Evolutionary conservation across 2,888 invertebrate species (phyloP).

Genomic region (Agrochola circellaris): DNA sequence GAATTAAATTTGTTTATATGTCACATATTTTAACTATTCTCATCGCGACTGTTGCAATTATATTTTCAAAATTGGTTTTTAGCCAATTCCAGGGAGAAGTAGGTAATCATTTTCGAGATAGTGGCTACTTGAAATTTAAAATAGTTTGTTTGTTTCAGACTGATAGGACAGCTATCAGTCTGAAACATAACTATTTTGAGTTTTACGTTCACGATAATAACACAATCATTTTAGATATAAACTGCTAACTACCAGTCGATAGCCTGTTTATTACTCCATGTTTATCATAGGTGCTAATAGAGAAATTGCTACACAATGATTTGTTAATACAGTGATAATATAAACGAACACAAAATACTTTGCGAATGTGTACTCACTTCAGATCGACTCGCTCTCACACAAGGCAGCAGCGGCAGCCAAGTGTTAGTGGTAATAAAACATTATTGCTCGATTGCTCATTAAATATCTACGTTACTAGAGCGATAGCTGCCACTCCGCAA

Average conservation of each 20-base stretch:
- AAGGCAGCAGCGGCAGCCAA: constrained; percentile 16
- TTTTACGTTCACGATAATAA: constrained; percentile 32
- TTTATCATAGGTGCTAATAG: constrained; percentile 56
- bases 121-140: constrained; percentile 44
- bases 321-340: constrained; percentile 54
- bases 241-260: constrained; percentile 50
- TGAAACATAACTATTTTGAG: no score
- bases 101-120: constrained; percentile 4
- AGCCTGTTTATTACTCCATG: constrained; percentile 58
- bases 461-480: constrained; percentile 43
- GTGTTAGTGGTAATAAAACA: constrained; percentile 49
- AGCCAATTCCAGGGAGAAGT: background rate
- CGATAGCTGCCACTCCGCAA: constrained; percentile 69
- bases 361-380: constrained; percentile 61
- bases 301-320: constrained; percentile 63
- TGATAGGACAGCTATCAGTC: constrained; percentile 16
- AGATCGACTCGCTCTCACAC: constrained; percentile 44
- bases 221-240: constrained; percentile 54
- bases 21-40: background rate
- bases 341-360: constrained; percentile 55
- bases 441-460: constrained; percentile 52
- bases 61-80: background rate
- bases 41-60: background rate
- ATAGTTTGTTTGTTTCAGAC: constrained; percentile 8
- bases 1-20: background rate